Evolutionary conservation across 1,140 invertebrate species (phyloP).

Genomic region (Zaprionus kolodkinae): DNA sequence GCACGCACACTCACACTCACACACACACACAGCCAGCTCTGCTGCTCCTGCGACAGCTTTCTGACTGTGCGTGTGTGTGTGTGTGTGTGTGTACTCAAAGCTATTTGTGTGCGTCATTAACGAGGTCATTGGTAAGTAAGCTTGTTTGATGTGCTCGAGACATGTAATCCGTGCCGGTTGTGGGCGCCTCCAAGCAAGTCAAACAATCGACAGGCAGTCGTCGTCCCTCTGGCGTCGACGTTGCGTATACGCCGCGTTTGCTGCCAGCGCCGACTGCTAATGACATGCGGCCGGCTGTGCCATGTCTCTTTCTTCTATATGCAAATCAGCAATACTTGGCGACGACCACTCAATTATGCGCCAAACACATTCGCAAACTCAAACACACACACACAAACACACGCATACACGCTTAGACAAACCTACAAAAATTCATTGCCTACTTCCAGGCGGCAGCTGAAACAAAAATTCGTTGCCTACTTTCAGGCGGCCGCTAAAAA

Average conservation of each 20-base stretch:
- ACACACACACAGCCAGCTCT: conserved; percentile 24
- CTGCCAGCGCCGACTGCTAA: conserved; percentile 32
- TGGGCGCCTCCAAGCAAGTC: conserved; percentile 22
- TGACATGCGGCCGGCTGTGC: conserved; percentile 41
- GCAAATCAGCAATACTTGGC: conserved; percentile 57
- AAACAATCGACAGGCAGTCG: conserved; percentile 50
- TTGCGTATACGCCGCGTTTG: conserved; percentile 61
- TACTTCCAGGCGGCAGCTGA: no score
- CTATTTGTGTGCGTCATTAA: conserved; percentile 65
- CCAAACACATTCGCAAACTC: conserved; percentile 32
- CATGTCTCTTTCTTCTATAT: conserved; percentile 34
- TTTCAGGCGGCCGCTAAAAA: conserved; percentile 57
- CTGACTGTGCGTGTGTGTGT: conserved; percentile 15
- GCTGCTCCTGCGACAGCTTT: conserved; percentile 14
- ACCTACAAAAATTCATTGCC: no score
- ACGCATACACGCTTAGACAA: conserved; percentile 25
- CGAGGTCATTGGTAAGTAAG: conserved; percentile 81
- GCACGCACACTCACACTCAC: conserved; percentile 48
- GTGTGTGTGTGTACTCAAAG: conserved; percentile 23
- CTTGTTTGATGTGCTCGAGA: conserved; percentile 82
- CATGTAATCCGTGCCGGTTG: conserved; percentile 70
- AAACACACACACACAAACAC: conserved; percentile 20
- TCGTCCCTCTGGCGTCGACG: conserved; percentile 12
- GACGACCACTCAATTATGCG: conserved; percentile 78
- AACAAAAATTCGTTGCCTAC: conserved; percentile 55